Evolutionary conservation across 2,888 invertebrate species (phyloP).

Genomic region (Agriotes lineatus): DNA sequence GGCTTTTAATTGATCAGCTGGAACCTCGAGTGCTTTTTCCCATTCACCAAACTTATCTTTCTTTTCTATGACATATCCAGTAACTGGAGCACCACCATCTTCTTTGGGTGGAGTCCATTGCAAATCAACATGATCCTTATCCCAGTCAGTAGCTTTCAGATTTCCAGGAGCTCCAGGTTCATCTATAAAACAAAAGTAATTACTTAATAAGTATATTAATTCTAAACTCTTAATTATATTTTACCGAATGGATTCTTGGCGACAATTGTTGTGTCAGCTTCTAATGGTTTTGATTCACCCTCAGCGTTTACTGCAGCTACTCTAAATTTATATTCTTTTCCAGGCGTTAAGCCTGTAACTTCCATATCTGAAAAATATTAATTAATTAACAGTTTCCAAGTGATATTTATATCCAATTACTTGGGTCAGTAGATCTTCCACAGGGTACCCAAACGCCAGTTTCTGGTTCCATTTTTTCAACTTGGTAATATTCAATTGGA

Average conservation of each 20-base stretch:
- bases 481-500: conserved; percentile 95
- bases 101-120: conserved; percentile 88
- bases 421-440: conserved; percentile 84
- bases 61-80: conserved; percentile 88
- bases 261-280: conserved; percentile 85
- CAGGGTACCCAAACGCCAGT: conserved; percentile 92
- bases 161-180: conserved; percentile 91
- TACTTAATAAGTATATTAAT: conserved; percentile 33
- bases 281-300: conserved; percentile 95
- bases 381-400: too few species aligned
- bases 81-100: conserved; percentile 92
- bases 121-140: conserved; percentile 93
- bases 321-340: conserved; percentile 95
- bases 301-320: conserved; percentile 96
- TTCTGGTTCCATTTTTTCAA: conserved; percentile 94
- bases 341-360: conserved; percentile 86
- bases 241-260: conserved; percentile 98
- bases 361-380: conserved; percentile 77
- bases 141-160: conserved; percentile 92
- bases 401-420: too few species aligned
- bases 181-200: conserved; percentile 65
- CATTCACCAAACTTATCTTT: conserved; percentile 95
- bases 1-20: conserved; percentile 83
- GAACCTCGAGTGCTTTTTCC: conserved; percentile 92
- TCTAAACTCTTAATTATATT: neutral